Base-by-base conservation (phyloP, 92 coral and sea anemone genomes). In the Actinostola sp. region DNA sequence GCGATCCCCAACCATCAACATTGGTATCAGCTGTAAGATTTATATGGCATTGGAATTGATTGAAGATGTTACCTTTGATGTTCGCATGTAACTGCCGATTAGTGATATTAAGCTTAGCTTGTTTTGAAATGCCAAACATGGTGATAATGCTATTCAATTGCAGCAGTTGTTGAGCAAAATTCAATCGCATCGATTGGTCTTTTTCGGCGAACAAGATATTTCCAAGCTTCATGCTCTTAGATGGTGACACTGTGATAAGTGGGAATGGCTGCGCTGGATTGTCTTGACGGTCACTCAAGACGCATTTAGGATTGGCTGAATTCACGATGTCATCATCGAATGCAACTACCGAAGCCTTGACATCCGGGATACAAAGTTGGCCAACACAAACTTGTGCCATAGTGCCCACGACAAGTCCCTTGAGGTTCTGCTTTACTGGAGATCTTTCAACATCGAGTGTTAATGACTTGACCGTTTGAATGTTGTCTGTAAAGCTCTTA, bases 1-100 rank as follows among this genome's bases (percentile, higher is more conserved):
- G 23, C 6, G 76, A 30, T 16, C 58, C 69, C 87, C 87, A 82
- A 0, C 48, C 82, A n/a, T 59, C 79, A 13, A 65, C 81, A 14
- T 49, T 64, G 13, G 66, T 52, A 51, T 67, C 51, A 51, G 87
- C 87, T 15, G 71, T 44, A 43, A 75, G 41, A 35, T 75, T 48
- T 8, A 82, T 51, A 4, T 80, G n/a, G 27, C 76, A 66, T 7
- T 56, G 70, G 48, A 66, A 82, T 52, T 59, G 63, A 8, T 45
- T 33, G 34, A 64, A 73, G 0, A 82, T 19, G 4, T 63, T 43
- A 11, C 71, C 80, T 19, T 23, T 53, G 7, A 53, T 27, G 1
- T 32, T 19, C 11, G 65, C 14, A 32, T 44, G 0, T 6, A 74
- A 19, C 14, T 61, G 66, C 33, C 19, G 19, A 36, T 67, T 29